phyloP scores from a whole-genome alignment of 2,797 vertebrate species.

The Periparus ater region DNA sequence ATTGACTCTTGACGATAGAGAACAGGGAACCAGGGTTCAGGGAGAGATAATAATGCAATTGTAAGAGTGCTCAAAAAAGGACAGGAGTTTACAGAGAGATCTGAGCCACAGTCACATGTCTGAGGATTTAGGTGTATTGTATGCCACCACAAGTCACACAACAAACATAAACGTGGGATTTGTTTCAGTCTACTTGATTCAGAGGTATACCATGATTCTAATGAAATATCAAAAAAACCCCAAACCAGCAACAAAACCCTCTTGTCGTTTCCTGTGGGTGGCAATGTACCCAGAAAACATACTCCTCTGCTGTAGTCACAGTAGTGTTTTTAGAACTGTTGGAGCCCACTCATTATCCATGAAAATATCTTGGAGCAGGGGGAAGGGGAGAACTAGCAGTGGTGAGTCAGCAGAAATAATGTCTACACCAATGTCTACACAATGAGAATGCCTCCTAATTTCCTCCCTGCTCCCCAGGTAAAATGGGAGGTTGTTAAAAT shows the following conservation, averaged over 20 bases:
- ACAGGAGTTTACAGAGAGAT: neutral
- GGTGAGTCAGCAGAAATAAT: conserved; percentile 9
- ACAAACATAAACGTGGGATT: neutral
- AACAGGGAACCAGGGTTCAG: neutral
- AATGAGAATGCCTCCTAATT: neutral
- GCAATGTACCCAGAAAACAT: conserved; percentile 16
- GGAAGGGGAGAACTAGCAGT: neutral
- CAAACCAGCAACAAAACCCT: neutral
- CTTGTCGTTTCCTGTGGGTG: neutral
- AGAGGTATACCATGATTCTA: neutral
- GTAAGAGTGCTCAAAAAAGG: neutral
- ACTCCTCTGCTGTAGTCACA: neutral
- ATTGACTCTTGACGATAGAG: neutral
- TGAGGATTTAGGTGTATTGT: neutral
- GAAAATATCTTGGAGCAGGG: conserved; percentile 2
- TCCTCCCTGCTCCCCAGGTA: neutral
- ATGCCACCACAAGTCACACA: neutral
- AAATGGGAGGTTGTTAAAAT: neutral
- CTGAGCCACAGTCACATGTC: neutral
- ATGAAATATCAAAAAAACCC: neutral
- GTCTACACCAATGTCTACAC: neutral
- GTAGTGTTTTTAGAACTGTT: conserved; percentile 12
- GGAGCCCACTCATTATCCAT: neutral
- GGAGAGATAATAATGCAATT: neutral
- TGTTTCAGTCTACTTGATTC: neutral